Evolutionary conservation across 2,888 invertebrate genomes (phyloP).

Genomic region (Ceriagrion tenellum): DNA sequence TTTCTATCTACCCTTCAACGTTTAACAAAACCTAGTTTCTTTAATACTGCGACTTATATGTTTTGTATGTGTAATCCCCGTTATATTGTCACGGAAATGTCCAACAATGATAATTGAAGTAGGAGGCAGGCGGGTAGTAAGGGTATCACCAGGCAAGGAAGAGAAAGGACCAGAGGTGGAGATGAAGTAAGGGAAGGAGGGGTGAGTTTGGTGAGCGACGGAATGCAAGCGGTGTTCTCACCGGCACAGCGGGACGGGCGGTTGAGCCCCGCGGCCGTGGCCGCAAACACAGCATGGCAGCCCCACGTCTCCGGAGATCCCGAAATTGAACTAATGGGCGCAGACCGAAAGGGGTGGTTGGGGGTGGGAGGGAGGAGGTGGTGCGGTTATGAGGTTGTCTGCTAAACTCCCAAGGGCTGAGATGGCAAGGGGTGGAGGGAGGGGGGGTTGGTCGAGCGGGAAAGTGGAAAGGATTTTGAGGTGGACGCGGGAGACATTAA

Average conservation of each 20-base stretch:
- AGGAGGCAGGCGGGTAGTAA: no score
- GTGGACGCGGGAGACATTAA: no score
- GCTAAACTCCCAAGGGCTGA: background rate
- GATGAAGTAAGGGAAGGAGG: background rate
- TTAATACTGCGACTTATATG: no score
- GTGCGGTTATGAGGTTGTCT: background rate
- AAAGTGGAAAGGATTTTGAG: background rate
- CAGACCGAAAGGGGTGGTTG: no score
- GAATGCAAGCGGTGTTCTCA: background rate
- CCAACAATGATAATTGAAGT: no score
- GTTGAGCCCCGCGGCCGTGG: background rate
- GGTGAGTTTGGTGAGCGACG: background rate
- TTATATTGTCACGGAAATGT: no score
- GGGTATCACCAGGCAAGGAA: no score
- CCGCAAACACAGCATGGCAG: background rate
- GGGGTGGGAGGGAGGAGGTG: background rate
- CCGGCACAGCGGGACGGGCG: background rate
- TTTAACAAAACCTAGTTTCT: no score
- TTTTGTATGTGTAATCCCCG: no score
- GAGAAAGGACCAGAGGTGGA: no score
- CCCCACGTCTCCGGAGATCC: background rate
- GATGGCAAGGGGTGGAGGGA: background rate
- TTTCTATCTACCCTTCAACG: no score
- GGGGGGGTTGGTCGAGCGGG: background rate
- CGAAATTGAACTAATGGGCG: conserved; percentile 2